Conservation (phyloP, 2,888 invertebrate species). For the Meteorus colon region DNA sequence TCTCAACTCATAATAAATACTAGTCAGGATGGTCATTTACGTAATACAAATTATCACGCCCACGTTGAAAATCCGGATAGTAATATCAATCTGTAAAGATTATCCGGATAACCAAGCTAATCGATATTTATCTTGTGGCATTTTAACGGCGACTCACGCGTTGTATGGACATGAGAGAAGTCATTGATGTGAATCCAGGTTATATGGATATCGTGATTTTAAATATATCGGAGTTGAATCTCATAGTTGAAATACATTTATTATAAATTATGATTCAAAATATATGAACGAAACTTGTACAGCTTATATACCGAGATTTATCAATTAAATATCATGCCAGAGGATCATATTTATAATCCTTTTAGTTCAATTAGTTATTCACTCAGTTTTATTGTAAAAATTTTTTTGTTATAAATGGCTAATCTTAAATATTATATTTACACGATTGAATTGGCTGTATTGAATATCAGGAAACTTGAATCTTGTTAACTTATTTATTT, state of each 20-base stretch:
- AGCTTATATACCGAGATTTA: slow-evolving; percentile 24
- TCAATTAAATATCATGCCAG: slow-evolving; percentile 25
- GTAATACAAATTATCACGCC: slow-evolving; percentile 20
- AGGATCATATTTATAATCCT: slow-evolving; percentile 15
- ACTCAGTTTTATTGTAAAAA: not conserved
- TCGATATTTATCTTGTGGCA: slow-evolving; percentile 63
- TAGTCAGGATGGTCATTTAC: slow-evolving; percentile 8
- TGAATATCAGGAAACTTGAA: slow-evolving; percentile 27
- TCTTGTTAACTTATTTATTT: slow-evolving; percentile 21
- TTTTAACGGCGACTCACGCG: slow-evolving; percentile 7
- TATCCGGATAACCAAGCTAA: slow-evolving; percentile 67
- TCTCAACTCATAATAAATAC: not conserved
- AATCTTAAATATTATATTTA: slow-evolving; percentile 20
- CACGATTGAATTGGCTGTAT: slow-evolving; percentile 17
- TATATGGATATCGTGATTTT: slow-evolving; percentile 5
- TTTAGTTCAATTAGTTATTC: not conserved
- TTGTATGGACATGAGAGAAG: slow-evolving; percentile 27
- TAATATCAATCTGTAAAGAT: slow-evolving; percentile 68
- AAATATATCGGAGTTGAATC: not conserved
- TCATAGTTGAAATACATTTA: not conserved
- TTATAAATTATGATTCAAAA: not conserved
- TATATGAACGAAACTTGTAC: not conserved
- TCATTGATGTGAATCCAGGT: slow-evolving; percentile 13
- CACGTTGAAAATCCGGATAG: slow-evolving; percentile 48
- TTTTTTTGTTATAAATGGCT: not conserved